Conservation (phyloP, 92 coral and sea anemone genomes). For the Diadumene lineata region DNA sequence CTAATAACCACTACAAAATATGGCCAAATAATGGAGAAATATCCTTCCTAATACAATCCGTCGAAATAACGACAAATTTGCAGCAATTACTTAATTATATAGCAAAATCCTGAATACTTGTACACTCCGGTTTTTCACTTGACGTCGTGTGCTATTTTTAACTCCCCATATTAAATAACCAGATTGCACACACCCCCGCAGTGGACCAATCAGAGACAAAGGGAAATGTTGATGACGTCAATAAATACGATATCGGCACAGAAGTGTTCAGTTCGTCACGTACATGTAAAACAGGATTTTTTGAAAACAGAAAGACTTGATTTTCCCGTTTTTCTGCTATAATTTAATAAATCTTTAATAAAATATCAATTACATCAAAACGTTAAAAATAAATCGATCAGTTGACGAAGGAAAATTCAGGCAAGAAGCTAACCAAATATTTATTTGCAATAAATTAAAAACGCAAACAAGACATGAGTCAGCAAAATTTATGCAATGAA, state of each 20-base stretch:
- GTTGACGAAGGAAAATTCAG: neutral
- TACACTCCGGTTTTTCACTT: conserved; percentile 15
- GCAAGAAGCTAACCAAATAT: neutral
- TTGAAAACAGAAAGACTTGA: too few species aligned
- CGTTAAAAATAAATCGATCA: neutral
- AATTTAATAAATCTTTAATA: too few species aligned
- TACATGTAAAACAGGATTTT: conserved; percentile 3
- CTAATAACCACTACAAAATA: neutral
- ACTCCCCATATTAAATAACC: conserved; percentile 17
- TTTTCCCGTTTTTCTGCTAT: too few species aligned
- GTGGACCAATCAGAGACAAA: conserved; percentile 20
- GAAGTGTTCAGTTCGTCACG: conserved; percentile 27
- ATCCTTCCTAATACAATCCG: neutral
- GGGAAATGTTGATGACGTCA: conserved; percentile 8
- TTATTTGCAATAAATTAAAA: neutral
- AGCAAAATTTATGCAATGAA: neutral
- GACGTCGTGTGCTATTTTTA: conserved; percentile 26
- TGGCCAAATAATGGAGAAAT: neutral
- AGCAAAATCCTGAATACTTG: neutral
- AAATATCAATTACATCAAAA: neutral
- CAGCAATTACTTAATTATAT: neutral
- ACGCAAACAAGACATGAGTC: conserved; percentile 3
- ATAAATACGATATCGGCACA: conserved; percentile 13
- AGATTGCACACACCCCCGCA: conserved; percentile 30
- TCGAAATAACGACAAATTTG: conserved; percentile 4